Percentiles rank a stretch among this genome's conserved stretches.
Conservation (phyloP, 2,797 vertebrate species). For the Erethizon dorsatum region DNA sequence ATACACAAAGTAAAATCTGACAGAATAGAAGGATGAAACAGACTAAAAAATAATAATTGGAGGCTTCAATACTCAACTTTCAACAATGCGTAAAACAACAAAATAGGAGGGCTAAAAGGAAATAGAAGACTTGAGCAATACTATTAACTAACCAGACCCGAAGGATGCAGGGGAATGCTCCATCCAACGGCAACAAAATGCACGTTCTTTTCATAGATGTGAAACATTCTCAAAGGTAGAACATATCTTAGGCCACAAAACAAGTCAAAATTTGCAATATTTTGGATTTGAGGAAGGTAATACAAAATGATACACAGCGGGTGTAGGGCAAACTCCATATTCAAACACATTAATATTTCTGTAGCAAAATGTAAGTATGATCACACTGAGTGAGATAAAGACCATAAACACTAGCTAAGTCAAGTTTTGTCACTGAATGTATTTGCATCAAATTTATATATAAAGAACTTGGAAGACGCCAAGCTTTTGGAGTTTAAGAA, state of each 20-base stretch:
- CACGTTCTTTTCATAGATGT: not conserved
- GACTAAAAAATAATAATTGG: not conserved
- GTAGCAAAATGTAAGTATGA: not conserved
- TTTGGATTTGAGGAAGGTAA: constrained; percentile 45
- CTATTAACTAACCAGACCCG: not conserved
- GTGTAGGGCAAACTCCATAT: not conserved
- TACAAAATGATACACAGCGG: not conserved
- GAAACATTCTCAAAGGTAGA: not conserved
- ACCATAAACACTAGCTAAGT: not conserved
- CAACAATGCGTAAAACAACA: not conserved
- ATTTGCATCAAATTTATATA: not conserved
- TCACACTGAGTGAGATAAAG: not conserved
- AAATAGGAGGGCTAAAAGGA: not conserved
- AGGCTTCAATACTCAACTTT: not conserved
- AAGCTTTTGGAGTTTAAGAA: not conserved
- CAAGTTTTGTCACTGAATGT: not conserved
- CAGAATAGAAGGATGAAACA: not conserved
- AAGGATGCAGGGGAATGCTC: no score
- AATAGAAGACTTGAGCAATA: not conserved
- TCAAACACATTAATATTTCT: constrained; percentile 40
- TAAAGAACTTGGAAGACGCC: not conserved
- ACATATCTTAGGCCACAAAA: not conserved
- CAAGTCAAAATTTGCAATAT: no score
- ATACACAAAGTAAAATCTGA: constrained; percentile 1
- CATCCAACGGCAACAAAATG: not conserved